Percentiles rank a stretch among this genome's conserved stretches.
These are phyloP conservation scores for Hypotaenidia philippensis DNA, from an alignment of 2,797 vertebrate genomes.

Conservation along the genomic window DNA sequence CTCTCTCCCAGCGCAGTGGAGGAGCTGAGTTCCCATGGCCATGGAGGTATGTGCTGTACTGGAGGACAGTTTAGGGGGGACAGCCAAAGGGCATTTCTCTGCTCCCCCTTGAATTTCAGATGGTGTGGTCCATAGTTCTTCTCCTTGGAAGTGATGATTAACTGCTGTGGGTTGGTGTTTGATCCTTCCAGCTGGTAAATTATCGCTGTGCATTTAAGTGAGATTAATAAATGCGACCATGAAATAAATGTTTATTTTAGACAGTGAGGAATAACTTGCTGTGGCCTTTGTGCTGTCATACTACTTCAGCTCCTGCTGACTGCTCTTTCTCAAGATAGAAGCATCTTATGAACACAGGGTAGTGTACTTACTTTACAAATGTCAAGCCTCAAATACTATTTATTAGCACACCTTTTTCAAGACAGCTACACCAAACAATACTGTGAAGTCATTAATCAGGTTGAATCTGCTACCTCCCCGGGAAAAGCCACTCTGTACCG, in stretches of 20 bases:
- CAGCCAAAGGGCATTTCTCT: background rate
- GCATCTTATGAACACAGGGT: background rate
- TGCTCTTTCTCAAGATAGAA: background rate
- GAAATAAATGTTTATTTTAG: conserved; percentile 36
- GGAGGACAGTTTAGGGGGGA: background rate
- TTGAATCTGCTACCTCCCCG: background rate
- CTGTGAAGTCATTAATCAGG: conserved; percentile 16
- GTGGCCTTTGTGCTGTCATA: background rate
- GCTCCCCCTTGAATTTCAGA: background rate
- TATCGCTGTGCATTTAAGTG: conserved; percentile 12
- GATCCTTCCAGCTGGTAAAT: conserved; percentile 26
- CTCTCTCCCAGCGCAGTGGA: background rate
- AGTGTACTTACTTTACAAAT: conserved; percentile 32
- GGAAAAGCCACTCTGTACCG: fast-evolving
- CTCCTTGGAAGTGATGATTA: conserved; percentile 32
- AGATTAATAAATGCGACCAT: conserved; percentile 51
- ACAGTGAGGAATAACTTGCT: background rate
- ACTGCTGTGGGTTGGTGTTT: background rate
- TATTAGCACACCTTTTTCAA: conserved; percentile 1
- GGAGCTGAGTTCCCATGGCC: background rate
- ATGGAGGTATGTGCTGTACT: background rate
- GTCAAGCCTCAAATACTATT: conserved; percentile 21
- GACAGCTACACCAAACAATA: background rate
- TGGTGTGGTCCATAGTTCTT: background rate
- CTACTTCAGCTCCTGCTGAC: background rate